Conservation (phyloP, 2,888 invertebrate species). For the Nezara viridula region DNA sequence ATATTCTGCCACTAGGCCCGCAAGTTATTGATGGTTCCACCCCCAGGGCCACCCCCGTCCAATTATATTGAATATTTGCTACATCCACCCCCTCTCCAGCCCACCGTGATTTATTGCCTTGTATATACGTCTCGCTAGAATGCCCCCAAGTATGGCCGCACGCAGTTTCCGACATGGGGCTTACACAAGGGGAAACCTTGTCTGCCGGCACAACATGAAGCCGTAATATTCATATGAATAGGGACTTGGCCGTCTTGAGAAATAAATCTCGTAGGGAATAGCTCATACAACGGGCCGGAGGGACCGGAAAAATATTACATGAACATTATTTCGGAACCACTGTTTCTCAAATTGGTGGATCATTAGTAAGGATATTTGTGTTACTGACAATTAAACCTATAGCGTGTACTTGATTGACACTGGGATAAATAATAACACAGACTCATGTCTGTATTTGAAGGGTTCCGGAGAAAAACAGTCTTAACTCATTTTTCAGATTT, state of each 20-base stretch:
- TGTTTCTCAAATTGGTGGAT: not conserved
- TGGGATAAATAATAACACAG: too few relatives aligned
- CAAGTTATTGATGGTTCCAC: constrained; percentile 55
- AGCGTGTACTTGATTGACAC: too few relatives aligned
- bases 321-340: not conserved
- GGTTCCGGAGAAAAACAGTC: too few relatives aligned
- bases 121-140: constrained; percentile 44
- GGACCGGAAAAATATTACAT: constrained; percentile 1
- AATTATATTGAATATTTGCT: constrained; percentile 60
- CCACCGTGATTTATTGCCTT: constrained; percentile 57
- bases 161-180: constrained; percentile 51
- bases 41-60: constrained; percentile 56
- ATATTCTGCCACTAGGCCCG: constrained; percentile 40
- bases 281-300: not conserved
- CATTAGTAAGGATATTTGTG: not conserved
- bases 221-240: constrained; percentile 44
- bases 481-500: too few relatives aligned
- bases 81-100: constrained; percentile 60
- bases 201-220: constrained; percentile 38
- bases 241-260: constrained; percentile 39
- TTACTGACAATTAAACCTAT: not conserved
- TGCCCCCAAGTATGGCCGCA: constrained; percentile 41
- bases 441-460: too few relatives aligned
- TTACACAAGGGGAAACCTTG: constrained; percentile 37
- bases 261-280: constrained; percentile 12